Evolutionary conservation across 2,797 vertebrate genomes (phyloP).

Genomic region (Selene dorsalis): DNA sequence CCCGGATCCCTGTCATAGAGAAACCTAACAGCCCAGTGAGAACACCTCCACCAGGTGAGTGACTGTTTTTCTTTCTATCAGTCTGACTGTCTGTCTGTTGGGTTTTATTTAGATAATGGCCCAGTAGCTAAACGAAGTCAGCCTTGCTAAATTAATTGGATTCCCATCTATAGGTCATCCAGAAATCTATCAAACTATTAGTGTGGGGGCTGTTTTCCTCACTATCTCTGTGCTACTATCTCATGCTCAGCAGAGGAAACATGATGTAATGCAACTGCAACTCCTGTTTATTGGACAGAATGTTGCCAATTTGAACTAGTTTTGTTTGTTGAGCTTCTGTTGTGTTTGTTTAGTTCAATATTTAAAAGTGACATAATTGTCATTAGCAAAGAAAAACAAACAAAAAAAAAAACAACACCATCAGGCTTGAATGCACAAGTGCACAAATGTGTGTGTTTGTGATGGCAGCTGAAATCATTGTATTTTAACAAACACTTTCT

Average conservation of each 20-base stretch:
- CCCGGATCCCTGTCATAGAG: slow-evolving; percentile 79
- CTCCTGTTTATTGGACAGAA: slow-evolving; percentile 11
- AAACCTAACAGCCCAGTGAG: slow-evolving; percentile 80
- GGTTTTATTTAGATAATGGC: slow-evolving; percentile 38
- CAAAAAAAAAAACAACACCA: neutral
- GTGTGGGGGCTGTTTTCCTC: slow-evolving; percentile 33
- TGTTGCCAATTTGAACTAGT: neutral
- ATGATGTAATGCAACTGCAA: slow-evolving; percentile 48
- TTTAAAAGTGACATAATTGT: neutral
- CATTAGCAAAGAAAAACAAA: neutral
- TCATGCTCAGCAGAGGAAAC: slow-evolving; percentile 24
- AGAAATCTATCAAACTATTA: slow-evolving; percentile 60
- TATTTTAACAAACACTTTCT: slow-evolving; percentile 13
- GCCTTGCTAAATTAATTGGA: slow-evolving; percentile 52
- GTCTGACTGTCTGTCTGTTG: slow-evolving; percentile 8
- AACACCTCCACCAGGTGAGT: slow-evolving; percentile 83
- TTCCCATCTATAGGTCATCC: slow-evolving; percentile 45
- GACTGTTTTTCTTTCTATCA: slow-evolving; percentile 11
- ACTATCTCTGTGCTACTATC: slow-evolving; percentile 27
- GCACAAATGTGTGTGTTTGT: neutral
- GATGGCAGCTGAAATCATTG: neutral
- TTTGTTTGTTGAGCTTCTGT: neutral
- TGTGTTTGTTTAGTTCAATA: neutral
- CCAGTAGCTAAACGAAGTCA: slow-evolving; percentile 55
- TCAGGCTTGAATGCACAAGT: neutral